Percentiles rank a stretch among this genome's conserved stretches.
These are phyloP conservation scores for Pantherophis vulpinus DNA, from an alignment of 2,797 vertebrate species.

Conservation along the genomic window DNA sequence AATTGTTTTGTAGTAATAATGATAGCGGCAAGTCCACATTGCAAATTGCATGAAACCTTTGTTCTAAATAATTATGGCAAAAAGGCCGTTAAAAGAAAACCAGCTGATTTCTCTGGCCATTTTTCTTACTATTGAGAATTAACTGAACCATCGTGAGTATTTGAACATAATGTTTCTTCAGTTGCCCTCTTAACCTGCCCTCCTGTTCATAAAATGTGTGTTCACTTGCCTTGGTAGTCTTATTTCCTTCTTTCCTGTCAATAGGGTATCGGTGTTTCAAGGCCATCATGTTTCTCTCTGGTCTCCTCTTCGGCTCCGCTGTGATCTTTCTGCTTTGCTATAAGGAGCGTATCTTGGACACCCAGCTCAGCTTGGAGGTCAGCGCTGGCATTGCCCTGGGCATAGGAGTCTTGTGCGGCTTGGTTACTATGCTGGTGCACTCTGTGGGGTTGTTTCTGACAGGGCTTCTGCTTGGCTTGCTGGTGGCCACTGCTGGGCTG, in stretches of 20 bases:
- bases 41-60: background rate
- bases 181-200: background rate
- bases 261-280: constrained; percentile 89
- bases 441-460: constrained; percentile 89
- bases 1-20: background rate
- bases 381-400: constrained; percentile 85
- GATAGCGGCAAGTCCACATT: background rate
- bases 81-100: too few species aligned
- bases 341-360: constrained; percentile 85
- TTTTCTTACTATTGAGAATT: background rate
- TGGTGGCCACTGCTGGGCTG: constrained; percentile 77
- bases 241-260: background rate
- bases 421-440: constrained; percentile 88
- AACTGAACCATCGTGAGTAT: background rate
- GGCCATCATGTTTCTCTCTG: constrained; percentile 88
- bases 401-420: constrained; percentile 86
- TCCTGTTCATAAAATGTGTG: background rate
- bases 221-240: background rate
- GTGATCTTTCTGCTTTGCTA: constrained; percentile 89
- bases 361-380: constrained; percentile 85
- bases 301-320: constrained; percentile 85
- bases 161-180: background rate
- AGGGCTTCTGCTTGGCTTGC: constrained; percentile 83
- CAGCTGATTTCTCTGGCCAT: background rate
- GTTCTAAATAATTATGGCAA: constrained; percentile 4